phyloP scores from a whole-genome alignment of 2,797 vertebrate genomes.

The Mus spretus region DNA sequence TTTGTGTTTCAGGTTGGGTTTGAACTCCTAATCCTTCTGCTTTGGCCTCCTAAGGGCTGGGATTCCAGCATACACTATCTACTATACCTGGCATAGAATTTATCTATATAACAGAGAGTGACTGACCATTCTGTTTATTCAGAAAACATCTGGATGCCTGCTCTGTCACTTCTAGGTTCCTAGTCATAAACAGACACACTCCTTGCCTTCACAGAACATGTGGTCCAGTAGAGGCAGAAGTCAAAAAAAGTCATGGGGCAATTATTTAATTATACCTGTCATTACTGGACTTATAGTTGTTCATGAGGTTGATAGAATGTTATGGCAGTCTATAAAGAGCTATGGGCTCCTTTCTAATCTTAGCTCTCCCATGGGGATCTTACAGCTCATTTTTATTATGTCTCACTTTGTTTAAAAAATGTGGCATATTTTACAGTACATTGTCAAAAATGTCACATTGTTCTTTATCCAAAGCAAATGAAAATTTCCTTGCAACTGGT shows the following conservation, averaged over 20 bases:
- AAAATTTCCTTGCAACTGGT: conserved; percentile 83
- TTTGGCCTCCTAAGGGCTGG: neutral
- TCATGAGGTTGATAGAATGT: neutral
- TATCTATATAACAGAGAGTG: neutral
- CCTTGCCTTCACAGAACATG: neutral
- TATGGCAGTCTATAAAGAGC: conserved; percentile 52
- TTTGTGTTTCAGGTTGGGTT: neutral
- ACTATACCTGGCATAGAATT: neutral
- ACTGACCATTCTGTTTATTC: neutral
- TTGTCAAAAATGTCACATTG: conserved; percentile 82
- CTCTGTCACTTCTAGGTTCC: neutral
- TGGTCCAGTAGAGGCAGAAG: neutral
- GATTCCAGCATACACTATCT: neutral
- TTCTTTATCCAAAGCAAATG: conserved; percentile 86
- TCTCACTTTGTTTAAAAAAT: conserved; percentile 83
- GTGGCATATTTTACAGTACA: conserved; percentile 82
- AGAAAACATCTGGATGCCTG: neutral
- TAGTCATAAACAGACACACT: neutral
- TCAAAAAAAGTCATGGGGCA: neutral
- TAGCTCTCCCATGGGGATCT: conserved; percentile 77
- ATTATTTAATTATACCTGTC: conserved; percentile 8
- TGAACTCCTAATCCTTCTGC: neutral
- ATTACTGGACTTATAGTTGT: conserved; percentile 25
- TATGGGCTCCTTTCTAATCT: conserved; percentile 68
- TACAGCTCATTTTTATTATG: conserved; percentile 85